Conservation (phyloP, 1,140 invertebrate species). For the Oryzaephilus surinamensis region DNA sequence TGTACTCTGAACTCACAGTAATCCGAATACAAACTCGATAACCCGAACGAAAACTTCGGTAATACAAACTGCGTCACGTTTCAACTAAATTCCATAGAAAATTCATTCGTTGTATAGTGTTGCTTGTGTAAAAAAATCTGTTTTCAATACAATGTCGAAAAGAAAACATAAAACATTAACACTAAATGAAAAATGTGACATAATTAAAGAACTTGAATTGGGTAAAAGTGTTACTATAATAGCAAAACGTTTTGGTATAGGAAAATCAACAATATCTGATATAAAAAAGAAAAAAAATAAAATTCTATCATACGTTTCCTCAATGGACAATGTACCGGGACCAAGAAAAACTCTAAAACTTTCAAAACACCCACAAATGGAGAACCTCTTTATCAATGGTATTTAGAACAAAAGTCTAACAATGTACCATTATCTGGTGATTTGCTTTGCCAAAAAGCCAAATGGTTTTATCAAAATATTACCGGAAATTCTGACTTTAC, state of each 20-base stretch:
- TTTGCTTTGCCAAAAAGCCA: too few relatives aligned
- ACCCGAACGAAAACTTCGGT: too few relatives aligned
- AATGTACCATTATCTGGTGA: slow-evolving; percentile 27
- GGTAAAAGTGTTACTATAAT: slow-evolving; percentile 33
- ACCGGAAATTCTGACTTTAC: too few relatives aligned
- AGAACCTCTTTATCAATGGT: slow-evolving; percentile 30
- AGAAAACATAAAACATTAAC: slow-evolving; percentile 1
- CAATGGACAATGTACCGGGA: slow-evolving; percentile 28
- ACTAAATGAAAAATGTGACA: slow-evolving; percentile 1
- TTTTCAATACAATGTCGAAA: too few relatives aligned
- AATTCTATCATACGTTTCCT: slow-evolving; percentile 32
- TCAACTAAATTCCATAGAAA: too few relatives aligned
- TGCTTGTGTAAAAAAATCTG: too few relatives aligned
- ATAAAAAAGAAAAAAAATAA: slow-evolving; percentile 31
- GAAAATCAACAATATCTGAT: slow-evolving; percentile 28
- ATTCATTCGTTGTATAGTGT: too few relatives aligned
- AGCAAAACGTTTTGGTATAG: slow-evolving; percentile 29
- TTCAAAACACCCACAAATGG: slow-evolving; percentile 30
- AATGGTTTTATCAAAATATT: too few relatives aligned
- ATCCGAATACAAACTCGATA: too few relatives aligned
- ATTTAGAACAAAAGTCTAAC: slow-evolving; percentile 29
- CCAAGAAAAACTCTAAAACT: slow-evolving; percentile 31
- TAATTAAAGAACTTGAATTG: slow-evolving; percentile 23
- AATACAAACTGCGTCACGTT: too few relatives aligned
- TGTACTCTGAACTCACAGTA: too few relatives aligned